phyloP scores from a whole-genome alignment of 1,140 invertebrate species.

The Eueides isabella region DNA sequence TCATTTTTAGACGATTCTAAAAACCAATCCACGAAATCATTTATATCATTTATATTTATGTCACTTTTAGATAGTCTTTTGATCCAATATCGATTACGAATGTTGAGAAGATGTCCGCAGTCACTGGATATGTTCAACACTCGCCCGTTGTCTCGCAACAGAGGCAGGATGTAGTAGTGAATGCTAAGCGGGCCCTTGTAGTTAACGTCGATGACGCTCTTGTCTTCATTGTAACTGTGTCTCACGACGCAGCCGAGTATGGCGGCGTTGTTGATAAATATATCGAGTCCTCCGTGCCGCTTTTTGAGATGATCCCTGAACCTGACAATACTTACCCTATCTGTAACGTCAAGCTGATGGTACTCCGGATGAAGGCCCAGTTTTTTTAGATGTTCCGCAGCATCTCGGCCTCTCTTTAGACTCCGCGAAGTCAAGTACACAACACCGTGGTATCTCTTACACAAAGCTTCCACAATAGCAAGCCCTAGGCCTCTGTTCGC shows the following conservation, averaged over 20 bases:
- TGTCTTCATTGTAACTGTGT: constrained; percentile 84
- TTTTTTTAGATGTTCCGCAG: constrained; percentile 82
- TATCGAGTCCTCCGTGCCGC: constrained; percentile 88
- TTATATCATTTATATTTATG: constrained; percentile 83
- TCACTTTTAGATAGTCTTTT: constrained; percentile 78
- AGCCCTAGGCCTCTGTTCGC: constrained; percentile 90
- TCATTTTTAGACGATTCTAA: constrained; percentile 76
- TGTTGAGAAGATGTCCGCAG: constrained; percentile 83
- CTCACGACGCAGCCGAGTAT: constrained; percentile 85
- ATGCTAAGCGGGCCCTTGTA: constrained; percentile 85
- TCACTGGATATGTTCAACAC: constrained; percentile 90
- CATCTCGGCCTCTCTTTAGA: constrained; percentile 79
- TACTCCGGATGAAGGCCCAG: constrained; percentile 82
- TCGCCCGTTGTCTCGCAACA: constrained; percentile 85
- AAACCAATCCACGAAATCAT: constrained; percentile 85
- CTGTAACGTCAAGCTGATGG: constrained; percentile 87
- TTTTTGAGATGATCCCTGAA: constrained; percentile 84
- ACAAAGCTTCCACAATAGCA: constrained; percentile 86
- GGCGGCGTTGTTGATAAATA: constrained; percentile 93
- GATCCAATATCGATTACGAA: constrained; percentile 82
- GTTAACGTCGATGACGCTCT: constrained; percentile 86
- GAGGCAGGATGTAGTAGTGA: constrained; percentile 86
- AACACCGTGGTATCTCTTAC: constrained; percentile 83
- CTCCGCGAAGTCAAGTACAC: constrained; percentile 86
- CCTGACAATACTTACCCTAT: constrained; percentile 82